Evolutionary conservation across 2,888 invertebrate genomes (phyloP).

Genomic region (Leptopilina myrica): DNA sequence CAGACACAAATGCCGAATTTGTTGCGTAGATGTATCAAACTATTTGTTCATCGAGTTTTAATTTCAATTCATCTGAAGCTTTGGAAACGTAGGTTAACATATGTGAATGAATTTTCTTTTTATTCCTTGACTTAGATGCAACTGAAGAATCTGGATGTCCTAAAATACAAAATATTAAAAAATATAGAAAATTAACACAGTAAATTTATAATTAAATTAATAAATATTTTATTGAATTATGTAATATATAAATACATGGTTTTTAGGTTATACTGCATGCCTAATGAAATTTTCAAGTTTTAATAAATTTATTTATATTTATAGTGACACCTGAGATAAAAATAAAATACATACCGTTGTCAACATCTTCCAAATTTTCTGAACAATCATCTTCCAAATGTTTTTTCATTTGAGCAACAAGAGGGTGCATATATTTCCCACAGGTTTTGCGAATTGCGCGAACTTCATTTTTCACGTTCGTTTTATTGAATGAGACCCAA

Average conservation of each 20-base stretch:
- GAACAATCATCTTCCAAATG: conserved; percentile 22
- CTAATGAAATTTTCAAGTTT: background rate
- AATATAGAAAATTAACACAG: background rate
- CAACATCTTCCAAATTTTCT: background rate
- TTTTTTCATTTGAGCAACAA: conserved; percentile 42
- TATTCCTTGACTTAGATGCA: background rate
- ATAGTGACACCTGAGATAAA: background rate
- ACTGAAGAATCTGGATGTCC: background rate
- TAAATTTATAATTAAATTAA: too few relatives aligned
- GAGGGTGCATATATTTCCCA: conserved; percentile 38
- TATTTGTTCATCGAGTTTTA: conserved; percentile 40
- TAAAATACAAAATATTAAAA: background rate
- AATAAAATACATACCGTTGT: background rate
- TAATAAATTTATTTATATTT: background rate
- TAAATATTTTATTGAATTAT: background rate
- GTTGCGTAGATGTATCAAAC: conserved; percentile 42
- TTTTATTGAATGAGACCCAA: conserved; percentile 41
- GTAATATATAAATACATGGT: background rate
- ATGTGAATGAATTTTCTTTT: background rate
- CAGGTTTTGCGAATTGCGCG: conserved; percentile 38
- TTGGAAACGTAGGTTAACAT: conserved; percentile 38
- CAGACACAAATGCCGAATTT: conserved; percentile 31
- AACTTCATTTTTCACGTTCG: conserved; percentile 33
- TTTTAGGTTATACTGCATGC: background rate
- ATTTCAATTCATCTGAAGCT: conserved; percentile 39